These are phyloP conservation scores for Conomelus anceps DNA, from an alignment of 2,888 invertebrate species.

Conservation along the genomic window DNA sequence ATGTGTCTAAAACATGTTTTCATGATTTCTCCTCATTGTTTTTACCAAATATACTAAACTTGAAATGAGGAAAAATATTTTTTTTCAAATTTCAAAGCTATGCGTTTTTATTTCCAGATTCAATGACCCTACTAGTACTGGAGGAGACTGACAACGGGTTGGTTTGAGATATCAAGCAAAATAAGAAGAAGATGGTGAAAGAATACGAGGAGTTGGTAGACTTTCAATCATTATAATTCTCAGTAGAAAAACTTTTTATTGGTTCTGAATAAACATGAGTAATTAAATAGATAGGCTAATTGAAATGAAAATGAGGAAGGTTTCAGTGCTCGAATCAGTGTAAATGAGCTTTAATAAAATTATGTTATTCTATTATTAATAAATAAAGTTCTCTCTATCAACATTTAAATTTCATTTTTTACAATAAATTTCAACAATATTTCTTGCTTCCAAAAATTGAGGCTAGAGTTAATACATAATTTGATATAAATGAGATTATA, in stretches of 20 bases:
- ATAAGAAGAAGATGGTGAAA: too few species aligned
- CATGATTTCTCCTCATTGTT: too few species aligned
- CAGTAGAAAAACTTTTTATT: neutral
- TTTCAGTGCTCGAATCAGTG: too few species aligned
- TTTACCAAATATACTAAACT: neutral
- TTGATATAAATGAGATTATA: too few species aligned
- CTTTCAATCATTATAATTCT: neutral
- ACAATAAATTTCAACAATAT: too few species aligned
- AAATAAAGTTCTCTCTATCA: too few species aligned
- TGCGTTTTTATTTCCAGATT: neutral
- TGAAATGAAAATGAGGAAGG: neutral
- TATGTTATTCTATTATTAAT: too few species aligned
- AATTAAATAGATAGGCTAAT: neutral
- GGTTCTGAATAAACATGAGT: neutral
- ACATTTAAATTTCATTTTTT: too few species aligned
- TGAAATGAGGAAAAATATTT: neutral
- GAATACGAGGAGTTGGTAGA: neutral
- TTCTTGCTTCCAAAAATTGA: too few species aligned
- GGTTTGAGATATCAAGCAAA: neutral
- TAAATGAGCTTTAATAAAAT: too few species aligned
- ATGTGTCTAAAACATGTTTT: neutral
- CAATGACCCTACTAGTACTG: neutral
- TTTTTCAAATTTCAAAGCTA: neutral
- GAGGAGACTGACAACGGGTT: neutral
- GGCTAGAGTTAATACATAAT: too few species aligned